These are phyloP conservation scores for Zosterops pallidus DNA, from an alignment of 2,113 vertebrate genomes.

Conservation along the genomic window DNA sequence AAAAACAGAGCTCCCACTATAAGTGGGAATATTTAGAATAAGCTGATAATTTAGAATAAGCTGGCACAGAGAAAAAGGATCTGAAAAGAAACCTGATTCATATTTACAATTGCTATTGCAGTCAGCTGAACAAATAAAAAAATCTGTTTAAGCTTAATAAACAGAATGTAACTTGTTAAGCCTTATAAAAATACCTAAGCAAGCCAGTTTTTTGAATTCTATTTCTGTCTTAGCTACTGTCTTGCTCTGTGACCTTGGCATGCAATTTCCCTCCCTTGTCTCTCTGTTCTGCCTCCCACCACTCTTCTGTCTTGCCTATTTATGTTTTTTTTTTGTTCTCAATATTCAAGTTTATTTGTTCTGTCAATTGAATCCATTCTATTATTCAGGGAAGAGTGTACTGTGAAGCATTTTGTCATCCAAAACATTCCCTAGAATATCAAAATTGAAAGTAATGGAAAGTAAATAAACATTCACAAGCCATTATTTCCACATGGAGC, in stretches of 20 bases:
- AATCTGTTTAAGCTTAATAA: conserved; percentile 18
- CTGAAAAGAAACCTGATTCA: neutral
- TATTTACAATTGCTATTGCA: neutral
- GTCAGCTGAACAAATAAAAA: conserved; percentile 35
- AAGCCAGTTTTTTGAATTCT: neutral
- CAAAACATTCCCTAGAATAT: conserved; percentile 18
- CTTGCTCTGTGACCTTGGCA: conserved; percentile 42
- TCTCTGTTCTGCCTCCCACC: conserved; percentile 15
- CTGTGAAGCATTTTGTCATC: conserved; percentile 31
- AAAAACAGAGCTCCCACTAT: neutral
- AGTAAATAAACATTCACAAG: conserved; percentile 45
- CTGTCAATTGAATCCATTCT: conserved; percentile 32
- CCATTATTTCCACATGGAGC: conserved; percentile 26
- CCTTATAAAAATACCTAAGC: neutral
- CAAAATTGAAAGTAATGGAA: conserved; percentile 32
- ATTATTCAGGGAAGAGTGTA: neutral
- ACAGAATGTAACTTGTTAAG: conserved; percentile 35
- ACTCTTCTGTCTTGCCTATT: conserved; percentile 44
- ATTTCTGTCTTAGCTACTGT: conserved; percentile 49
- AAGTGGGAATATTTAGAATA: neutral
- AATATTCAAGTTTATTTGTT: conserved; percentile 44
- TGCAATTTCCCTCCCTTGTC: conserved; percentile 38
- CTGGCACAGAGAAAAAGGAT: neutral
- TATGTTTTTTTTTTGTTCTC: conserved; percentile 3
- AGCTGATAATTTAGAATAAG: neutral